Base-by-base conservation (phyloP, 1,140 invertebrate genomes). In the Acromyrmex echinatior region DNA sequence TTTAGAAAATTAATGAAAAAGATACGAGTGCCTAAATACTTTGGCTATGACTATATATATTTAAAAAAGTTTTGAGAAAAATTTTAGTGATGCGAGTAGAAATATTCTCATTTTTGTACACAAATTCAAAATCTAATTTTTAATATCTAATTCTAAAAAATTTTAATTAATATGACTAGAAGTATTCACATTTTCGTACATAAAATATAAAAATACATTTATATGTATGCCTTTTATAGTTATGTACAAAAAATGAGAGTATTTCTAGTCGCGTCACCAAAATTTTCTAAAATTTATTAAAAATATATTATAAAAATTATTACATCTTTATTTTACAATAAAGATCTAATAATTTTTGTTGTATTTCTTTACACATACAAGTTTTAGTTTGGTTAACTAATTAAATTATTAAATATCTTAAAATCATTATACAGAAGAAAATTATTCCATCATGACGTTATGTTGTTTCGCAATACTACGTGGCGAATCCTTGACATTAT, bases 401-500 rank as follows among this genome's bases (percentile, higher is more conserved):
- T 70, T 49, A 21, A n/a, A 45, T 68, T 45, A 21, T 68, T 14
- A 14, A 56, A 39, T 39, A 71, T 70, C 65, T 71, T n/a, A 21
- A 14, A 7, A 73, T 71, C 3, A 35, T 18, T n/a, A 18, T 28
- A 16, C 16, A 18, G 45, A 28, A 51, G 62, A 31, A 66, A 60
- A 73, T 28, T 53, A 25, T 39, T 79, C 2, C 45, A n/a, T 39
- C 3, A 10, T 56, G 45, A 80, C 39, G 18, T 53, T 68, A 66
- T 25, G 12, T 49, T 18, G 2, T 10, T 53, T 39, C 2, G 31
- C 51, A 25, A 56, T 25, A 25, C n/a, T n/a, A 16, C 10, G 6
- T 21, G 12, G 6, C 21, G 56, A 82, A 73, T 82, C 68, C 68
- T 56, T 45, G 49, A 21, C n/a, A 49, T 60, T 82, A 49, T 74